A percentile compares a stretch with the other conserved stretches of the same genome.
These are phyloP conservation scores for Lordiphosa fenestrarum DNA, from an alignment of 2,888 invertebrate species.

Conservation along the genomic window DNA sequence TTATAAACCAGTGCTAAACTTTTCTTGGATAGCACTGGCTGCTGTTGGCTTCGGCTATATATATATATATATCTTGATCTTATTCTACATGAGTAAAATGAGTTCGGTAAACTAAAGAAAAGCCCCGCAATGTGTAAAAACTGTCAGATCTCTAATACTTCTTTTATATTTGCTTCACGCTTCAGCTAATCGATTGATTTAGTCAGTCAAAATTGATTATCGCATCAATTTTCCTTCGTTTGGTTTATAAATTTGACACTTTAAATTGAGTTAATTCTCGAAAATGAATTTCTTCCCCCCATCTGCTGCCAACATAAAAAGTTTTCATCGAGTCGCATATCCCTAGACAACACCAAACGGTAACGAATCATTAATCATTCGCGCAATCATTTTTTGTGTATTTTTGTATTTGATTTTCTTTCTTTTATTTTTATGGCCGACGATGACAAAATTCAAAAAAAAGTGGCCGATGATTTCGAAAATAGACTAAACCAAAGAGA, in stretches of 20 bases:
- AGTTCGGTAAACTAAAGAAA: no score
- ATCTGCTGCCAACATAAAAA: neutral
- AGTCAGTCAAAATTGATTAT: neutral
- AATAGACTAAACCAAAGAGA: conserved; percentile 19
- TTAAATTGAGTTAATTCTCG: neutral
- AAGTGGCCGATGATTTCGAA: conserved; percentile 15
- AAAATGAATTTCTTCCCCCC: conserved; percentile 9
- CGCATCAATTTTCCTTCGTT: neutral
- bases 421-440: conserved; percentile 34
- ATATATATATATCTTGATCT: no score
- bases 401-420: conserved; percentile 38
- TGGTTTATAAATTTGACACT: neutral
- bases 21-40: no score
- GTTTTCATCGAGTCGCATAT: conserved; percentile 27
- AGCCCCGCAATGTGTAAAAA: no score
- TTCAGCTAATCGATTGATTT: neutral
- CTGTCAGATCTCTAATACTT: no score
- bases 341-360: conserved; percentile 21
- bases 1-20: no score
- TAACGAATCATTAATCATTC: conserved; percentile 58
- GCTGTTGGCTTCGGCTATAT: no score
- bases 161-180: no score
- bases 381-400: conserved; percentile 44
- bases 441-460: conserved; percentile 20
- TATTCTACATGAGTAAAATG: no score